Conservation (phyloP, 2,888 invertebrate species). For the Drosophila planitibia region DNA sequence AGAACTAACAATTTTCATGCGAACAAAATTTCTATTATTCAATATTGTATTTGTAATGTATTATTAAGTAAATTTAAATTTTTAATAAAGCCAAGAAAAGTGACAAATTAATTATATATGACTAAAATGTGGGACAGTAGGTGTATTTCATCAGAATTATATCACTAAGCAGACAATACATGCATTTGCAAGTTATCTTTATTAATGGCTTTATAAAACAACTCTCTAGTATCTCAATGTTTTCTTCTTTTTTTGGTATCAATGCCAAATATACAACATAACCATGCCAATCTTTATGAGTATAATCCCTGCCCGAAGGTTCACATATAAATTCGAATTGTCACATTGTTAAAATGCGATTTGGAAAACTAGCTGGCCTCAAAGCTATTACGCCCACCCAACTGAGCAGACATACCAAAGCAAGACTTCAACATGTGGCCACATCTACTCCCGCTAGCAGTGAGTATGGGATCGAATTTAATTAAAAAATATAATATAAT, state of each 20-base stretch:
- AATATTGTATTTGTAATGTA: not conserved
- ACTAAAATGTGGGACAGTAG: not conserved
- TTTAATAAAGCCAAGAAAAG: not conserved
- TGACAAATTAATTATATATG: not conserved
- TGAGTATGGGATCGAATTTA: constrained; percentile 17
- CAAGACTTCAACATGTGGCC: constrained; percentile 22
- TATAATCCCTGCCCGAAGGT: constrained; percentile 27
- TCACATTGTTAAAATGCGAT: constrained; percentile 29
- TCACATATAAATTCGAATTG: constrained; percentile 20
- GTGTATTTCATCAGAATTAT: not conserved
- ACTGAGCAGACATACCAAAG: constrained; percentile 25
- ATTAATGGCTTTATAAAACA: not conserved
- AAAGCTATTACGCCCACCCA: constrained; percentile 22
- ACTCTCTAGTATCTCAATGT: not conserved
- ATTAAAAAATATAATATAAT: not conserved
- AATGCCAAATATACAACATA: constrained; percentile 28
- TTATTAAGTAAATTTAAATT: not conserved
- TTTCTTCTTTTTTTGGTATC: constrained; percentile 22
- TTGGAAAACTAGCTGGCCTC: constrained; percentile 3
- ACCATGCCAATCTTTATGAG: constrained; percentile 46
- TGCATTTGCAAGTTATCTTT: constrained; percentile 25
- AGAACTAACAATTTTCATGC: not conserved
- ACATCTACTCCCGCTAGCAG: constrained; percentile 1
- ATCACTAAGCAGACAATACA: constrained; percentile 6
- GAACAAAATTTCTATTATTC: not conserved